phyloP scores from a whole-genome alignment of 1,140 invertebrate genomes.

The Drosophila ironensis region DNA sequence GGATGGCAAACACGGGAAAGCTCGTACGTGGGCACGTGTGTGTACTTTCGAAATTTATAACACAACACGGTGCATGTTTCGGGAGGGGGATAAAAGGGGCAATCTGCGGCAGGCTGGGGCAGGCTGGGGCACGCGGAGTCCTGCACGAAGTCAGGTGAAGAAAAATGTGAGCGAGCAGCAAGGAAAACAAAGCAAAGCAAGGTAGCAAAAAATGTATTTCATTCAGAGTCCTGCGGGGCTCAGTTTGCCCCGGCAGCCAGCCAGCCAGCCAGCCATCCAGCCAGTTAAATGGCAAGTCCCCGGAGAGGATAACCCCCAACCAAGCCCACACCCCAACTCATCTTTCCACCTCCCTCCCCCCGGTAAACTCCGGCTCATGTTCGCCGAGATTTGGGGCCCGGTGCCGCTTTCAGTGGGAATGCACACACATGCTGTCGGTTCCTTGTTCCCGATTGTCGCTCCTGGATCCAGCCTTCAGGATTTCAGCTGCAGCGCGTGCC shows the following conservation, averaged over 20 bases:
- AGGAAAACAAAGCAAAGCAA: constrained; percentile 52
- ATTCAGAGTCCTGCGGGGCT: constrained; percentile 32
- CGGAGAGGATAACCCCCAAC: constrained; percentile 23
- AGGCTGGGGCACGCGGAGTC: not conserved
- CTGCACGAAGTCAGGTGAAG: constrained; percentile 47
- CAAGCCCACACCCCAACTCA: not conserved
- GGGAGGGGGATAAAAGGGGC: not conserved
- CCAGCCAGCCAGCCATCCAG: constrained; percentile 50
- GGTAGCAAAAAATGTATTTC: constrained; percentile 49
- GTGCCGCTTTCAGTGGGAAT: constrained; percentile 21
- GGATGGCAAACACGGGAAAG: constrained; percentile 20
- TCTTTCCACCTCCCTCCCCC: constrained; percentile 2
- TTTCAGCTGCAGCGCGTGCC: constrained; percentile 36
- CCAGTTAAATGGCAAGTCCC: constrained; percentile 70
- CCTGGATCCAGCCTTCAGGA: not conserved
- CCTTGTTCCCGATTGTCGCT: constrained; percentile 7
- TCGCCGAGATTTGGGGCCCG: constrained; percentile 49
- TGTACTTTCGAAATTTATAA: constrained; percentile 75
- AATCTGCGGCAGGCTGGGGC: not conserved
- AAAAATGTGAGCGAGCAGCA: constrained; percentile 64
- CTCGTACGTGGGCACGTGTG: constrained; percentile 37
- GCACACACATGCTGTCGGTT: constrained; percentile 24
- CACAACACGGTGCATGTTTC: constrained; percentile 22
- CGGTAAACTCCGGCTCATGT: constrained; percentile 19
- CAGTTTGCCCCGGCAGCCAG: constrained; percentile 24